These are phyloP conservation scores for Cyanocitta stelleri DNA, from an alignment of 2,113 vertebrate genomes.

Conservation along the genomic window DNA sequence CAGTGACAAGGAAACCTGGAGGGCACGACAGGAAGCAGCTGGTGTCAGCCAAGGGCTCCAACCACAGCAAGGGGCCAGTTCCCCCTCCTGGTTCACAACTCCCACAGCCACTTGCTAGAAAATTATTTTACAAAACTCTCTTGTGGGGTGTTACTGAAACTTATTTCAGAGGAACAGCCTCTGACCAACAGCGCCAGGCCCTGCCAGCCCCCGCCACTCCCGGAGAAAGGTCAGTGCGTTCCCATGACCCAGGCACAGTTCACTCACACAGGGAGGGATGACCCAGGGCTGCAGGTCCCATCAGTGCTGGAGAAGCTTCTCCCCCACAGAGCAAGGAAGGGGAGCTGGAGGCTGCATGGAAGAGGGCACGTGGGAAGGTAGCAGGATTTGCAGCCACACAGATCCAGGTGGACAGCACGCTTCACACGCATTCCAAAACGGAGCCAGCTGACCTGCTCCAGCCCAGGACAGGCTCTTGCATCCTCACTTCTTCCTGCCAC, in stretches of 20 bases:
- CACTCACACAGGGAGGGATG: neutral
- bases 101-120: neutral
- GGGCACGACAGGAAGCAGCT: neutral
- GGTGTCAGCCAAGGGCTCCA: neutral
- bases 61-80: neutral
- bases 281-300: neutral
- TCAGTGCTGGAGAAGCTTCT: neutral
- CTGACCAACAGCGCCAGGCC: neutral
- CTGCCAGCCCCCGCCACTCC: neutral
- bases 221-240: neutral
- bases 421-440: rapidly evolving
- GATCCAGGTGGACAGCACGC: rapidly evolving
- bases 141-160: neutral
- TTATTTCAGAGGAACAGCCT: neutral
- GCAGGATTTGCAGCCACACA: neutral
- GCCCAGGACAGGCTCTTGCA: neutral
- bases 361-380: rapidly evolving
- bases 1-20: neutral
- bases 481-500: neutral
- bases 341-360: neutral
- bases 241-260: neutral
- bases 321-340: neutral
- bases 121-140: neutral
- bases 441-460: neutral
- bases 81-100: neutral